These are phyloP conservation scores for Platypus cylindrus DNA, from an alignment of 2,888 invertebrate species.

Conservation along the genomic window DNA sequence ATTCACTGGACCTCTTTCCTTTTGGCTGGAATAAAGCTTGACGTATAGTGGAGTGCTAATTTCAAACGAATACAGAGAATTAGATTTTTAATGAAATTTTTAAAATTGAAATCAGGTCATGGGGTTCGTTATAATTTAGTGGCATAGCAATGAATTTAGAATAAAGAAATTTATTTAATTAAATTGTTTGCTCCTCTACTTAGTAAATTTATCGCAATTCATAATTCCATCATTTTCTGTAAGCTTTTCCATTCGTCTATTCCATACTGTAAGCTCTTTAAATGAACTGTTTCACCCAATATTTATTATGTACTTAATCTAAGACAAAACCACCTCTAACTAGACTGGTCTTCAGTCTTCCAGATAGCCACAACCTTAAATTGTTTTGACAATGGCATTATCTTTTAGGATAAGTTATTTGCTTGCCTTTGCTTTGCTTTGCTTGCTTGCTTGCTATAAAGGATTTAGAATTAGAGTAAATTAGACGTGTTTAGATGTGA, in stretches of 20 bases:
- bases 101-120: neutral
- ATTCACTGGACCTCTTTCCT: constrained; percentile 16
- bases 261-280: constrained; percentile 1
- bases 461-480: too few relatives aligned
- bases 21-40: constrained; percentile 17
- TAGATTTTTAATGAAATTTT: neutral
- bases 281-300: constrained; percentile 29
- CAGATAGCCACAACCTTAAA: constrained; percentile 15
- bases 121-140: neutral
- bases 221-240: too few relatives aligned
- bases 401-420: too few relatives aligned
- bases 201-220: too few relatives aligned
- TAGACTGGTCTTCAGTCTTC: constrained; percentile 13
- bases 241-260: too few relatives aligned
- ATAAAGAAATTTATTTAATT: neutral
- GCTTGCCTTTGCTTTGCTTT: too few relatives aligned
- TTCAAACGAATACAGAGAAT: constrained; percentile 6
- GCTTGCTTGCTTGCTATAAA: too few relatives aligned
- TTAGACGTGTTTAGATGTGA: too few relatives aligned
- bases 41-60: constrained; percentile 13
- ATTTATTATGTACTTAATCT: constrained; percentile 38
- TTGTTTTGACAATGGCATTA: constrained; percentile 11
- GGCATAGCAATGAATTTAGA: too few relatives aligned
- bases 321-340: constrained; percentile 30
- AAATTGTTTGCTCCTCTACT: neutral